These are phyloP conservation scores for Oncorhynchus mykiss DNA, from an alignment of 2,113 vertebrate species.

Conservation along the genomic window DNA sequence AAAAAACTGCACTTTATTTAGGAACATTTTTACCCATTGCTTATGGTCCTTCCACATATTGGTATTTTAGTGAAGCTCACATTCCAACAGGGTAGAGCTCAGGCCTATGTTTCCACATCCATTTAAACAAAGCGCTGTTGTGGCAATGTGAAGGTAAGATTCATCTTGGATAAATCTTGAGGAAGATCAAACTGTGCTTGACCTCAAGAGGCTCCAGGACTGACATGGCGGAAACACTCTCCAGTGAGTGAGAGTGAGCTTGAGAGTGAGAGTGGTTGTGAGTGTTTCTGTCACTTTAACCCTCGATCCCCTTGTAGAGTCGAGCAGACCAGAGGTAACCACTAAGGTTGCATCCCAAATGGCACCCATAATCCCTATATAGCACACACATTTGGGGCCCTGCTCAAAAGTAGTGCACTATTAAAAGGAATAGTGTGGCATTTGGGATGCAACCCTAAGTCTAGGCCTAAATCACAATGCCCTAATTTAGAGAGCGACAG, in stretches of 20 bases:
- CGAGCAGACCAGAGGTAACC: too few species aligned
- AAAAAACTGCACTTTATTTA: slow-evolving; percentile 21
- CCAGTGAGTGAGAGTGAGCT: too few species aligned
- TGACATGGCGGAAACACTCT: too few species aligned
- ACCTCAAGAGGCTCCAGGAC: not conserved
- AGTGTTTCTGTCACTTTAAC: not conserved
- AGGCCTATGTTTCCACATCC: not conserved
- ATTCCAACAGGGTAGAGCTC: not conserved
- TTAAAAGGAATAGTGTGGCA: too few species aligned
- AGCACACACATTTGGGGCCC: too few species aligned
- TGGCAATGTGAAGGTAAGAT: not conserved
- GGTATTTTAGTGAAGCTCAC: not conserved
- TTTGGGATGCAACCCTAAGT: too few species aligned
- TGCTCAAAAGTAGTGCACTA: too few species aligned
- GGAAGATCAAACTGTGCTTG: slow-evolving; percentile 1
- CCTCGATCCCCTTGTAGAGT: too few species aligned
- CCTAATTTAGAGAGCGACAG: too few species aligned
- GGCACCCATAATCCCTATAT: too few species aligned
- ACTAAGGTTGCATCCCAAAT: not conserved
- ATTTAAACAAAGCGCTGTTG: not conserved
- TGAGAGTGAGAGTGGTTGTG: too few species aligned
- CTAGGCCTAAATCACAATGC: too few species aligned
- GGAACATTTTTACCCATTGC: slow-evolving; percentile 30
- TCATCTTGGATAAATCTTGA: not conserved
- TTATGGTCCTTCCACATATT: slow-evolving; percentile 35